phyloP scores from a whole-genome alignment of 2,113 vertebrate genomes.

The Piprites chloris region DNA sequence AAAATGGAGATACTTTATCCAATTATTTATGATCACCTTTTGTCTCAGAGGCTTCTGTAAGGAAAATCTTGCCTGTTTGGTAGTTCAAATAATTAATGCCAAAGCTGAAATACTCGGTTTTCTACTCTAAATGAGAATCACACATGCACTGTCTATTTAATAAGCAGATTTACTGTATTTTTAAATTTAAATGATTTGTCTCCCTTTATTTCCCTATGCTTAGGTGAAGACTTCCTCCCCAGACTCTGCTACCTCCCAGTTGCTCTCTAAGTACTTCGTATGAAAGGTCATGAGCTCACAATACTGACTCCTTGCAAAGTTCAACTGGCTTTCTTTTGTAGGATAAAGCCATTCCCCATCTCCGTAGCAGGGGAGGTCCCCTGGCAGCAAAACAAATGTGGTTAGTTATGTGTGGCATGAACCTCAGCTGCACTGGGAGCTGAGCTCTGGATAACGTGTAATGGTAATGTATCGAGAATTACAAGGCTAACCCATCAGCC shows the following conservation, averaged over 20 bases:
- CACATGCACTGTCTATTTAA: neutral
- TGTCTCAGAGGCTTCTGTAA: neutral
- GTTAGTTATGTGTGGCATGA: slow-evolving; percentile 62
- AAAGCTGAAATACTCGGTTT: neutral
- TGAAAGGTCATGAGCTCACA: slow-evolving; percentile 39
- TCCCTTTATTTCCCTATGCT: slow-evolving; percentile 13
- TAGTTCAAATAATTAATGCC: neutral
- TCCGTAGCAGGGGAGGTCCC: neutral
- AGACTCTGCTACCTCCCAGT: neutral
- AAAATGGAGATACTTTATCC: neutral
- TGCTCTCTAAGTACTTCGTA: neutral
- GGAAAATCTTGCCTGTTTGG: neutral
- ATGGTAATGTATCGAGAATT: slow-evolving; percentile 23
- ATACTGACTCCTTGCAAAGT: slow-evolving; percentile 19
- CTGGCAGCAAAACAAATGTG: slow-evolving; percentile 61
- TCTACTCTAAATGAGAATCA: neutral
- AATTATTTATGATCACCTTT: neutral
- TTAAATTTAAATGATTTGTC: slow-evolving; percentile 14
- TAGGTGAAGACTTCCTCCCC: neutral
- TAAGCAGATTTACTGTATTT: neutral
- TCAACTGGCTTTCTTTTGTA: slow-evolving; percentile 12
- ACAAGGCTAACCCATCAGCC: slow-evolving; percentile 9
- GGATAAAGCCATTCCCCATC: slow-evolving; percentile 33
- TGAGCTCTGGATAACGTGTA: neutral
- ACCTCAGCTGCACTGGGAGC: slow-evolving; percentile 44